Percentiles rank a stretch among this genome's conserved stretches.
Conservation (phyloP, 2,113 vertebrate genomes). For the Lepisosteus oculatus region DNA sequence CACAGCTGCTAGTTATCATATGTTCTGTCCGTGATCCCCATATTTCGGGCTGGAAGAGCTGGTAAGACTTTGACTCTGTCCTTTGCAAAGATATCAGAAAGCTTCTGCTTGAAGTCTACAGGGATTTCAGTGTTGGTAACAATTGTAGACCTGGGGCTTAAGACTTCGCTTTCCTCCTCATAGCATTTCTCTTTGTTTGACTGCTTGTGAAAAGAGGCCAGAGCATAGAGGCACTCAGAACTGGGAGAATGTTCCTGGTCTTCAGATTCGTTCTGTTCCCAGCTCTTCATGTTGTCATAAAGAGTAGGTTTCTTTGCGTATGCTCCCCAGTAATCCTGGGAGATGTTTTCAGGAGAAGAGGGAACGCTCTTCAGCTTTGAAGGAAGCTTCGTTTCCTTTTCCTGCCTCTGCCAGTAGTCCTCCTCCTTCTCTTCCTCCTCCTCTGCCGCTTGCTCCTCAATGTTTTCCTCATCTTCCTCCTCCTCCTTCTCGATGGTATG, state of each 20-base stretch:
- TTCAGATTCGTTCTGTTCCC: neutral
- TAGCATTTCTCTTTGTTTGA: neutral
- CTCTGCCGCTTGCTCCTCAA: neutral
- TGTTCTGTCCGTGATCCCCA: neutral
- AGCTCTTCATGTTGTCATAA: neutral
- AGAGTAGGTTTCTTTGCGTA: neutral
- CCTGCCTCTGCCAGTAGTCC: neutral
- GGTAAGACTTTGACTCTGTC: neutral
- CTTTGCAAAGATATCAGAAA: conserved; percentile 38
- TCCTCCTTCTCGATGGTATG: too few species aligned
- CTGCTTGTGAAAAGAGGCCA: neutral
- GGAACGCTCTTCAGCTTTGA: neutral
- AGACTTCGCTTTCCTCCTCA: neutral
- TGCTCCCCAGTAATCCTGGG: neutral
- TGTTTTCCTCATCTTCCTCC: neutral
- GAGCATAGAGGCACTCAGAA: neutral
- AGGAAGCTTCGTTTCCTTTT: neutral
- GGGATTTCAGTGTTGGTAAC: conserved; percentile 30
- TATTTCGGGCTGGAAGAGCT: neutral
- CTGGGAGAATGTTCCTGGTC: neutral
- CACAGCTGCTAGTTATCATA: neutral
- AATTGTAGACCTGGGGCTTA: conserved; percentile 11
- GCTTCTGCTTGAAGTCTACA: conserved; percentile 60
- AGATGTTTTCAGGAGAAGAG: neutral
- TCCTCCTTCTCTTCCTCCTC: too few species aligned